Evolutionary conservation across 53 echinoderm and acorn worm genomes (phyloP).

Genomic region (Temnopleurus reevesii): DNA sequence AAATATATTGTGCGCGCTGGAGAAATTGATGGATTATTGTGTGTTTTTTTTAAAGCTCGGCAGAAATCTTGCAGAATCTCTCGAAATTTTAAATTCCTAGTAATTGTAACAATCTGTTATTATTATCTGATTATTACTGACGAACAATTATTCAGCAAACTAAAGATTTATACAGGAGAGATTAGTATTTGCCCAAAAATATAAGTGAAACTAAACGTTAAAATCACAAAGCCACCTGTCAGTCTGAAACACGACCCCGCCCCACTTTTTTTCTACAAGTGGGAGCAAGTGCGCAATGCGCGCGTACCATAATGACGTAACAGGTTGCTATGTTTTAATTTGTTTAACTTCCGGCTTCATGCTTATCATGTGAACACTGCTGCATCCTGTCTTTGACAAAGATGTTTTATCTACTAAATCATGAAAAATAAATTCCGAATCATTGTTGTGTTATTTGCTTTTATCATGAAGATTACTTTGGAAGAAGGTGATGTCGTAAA

Average conservation of each 20-base stretch:
- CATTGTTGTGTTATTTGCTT: constrained; percentile 2
- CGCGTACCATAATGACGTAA: constrained; percentile 11
- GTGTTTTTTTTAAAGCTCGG: no score
- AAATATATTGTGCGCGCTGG: neutral
- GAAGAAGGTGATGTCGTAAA: neutral
- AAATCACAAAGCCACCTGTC: no score
- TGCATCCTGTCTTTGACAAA: neutral
- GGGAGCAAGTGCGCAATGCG: neutral
- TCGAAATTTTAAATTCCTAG: no score
- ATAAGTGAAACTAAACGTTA: no score
- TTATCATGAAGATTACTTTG: neutral
- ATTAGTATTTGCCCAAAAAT: no score
- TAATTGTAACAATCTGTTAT: no score
- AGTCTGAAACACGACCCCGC: no score
- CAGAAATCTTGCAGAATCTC: no score
- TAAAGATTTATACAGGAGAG: no score
- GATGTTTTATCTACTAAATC: constrained; percentile 30
- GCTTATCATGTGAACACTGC: neutral
- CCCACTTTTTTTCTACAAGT: no score
- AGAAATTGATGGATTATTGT: neutral
- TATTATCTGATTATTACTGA: no score
- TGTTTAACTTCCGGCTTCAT: neutral
- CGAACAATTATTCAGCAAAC: no score
- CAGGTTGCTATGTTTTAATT: constrained; percentile 21
- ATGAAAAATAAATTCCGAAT: constrained; percentile 12